Evolutionary conservation across 2,113 vertebrate genomes (phyloP).

Genomic region (Sebastes fasciatus): DNA sequence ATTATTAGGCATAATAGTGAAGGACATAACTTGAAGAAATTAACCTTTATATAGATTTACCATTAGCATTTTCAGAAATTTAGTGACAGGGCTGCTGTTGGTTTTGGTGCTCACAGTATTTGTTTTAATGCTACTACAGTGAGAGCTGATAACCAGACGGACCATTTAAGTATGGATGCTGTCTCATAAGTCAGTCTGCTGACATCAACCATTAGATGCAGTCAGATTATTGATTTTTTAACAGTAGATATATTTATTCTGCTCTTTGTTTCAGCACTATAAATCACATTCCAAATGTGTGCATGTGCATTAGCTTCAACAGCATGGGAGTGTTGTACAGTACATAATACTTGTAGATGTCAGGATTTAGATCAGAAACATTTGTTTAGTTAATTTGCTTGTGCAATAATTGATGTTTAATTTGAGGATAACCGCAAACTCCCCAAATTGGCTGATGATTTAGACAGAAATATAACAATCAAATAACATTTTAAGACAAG

Average conservation of each 20-base stretch:
- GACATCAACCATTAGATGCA: background rate
- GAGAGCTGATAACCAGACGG: background rate
- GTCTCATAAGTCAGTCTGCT: constrained; percentile 14
- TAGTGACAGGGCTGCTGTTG: background rate
- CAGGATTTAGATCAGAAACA: background rate
- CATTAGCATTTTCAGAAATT: background rate
- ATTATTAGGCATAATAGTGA: background rate
- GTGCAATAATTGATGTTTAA: background rate
- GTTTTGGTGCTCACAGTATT: background rate
- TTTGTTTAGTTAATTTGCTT: background rate
- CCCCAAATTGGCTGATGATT: background rate
- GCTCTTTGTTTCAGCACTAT: constrained; percentile 13
- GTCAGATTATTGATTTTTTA: constrained; percentile 2
- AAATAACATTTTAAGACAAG: background rate
- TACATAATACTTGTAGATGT: background rate
- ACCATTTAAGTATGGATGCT: background rate
- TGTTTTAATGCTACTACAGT: background rate
- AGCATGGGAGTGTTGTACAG: background rate
- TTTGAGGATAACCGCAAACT: background rate
- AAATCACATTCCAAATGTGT: constrained; percentile 5
- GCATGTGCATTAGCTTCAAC: background rate
- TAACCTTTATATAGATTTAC: background rate
- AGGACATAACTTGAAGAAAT: background rate
- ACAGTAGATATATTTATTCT: constrained; percentile 13
- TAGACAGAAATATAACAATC: background rate